Evolutionary conservation across 1,140 invertebrate genomes (phyloP).

Genomic region (Achroia grisella): DNA sequence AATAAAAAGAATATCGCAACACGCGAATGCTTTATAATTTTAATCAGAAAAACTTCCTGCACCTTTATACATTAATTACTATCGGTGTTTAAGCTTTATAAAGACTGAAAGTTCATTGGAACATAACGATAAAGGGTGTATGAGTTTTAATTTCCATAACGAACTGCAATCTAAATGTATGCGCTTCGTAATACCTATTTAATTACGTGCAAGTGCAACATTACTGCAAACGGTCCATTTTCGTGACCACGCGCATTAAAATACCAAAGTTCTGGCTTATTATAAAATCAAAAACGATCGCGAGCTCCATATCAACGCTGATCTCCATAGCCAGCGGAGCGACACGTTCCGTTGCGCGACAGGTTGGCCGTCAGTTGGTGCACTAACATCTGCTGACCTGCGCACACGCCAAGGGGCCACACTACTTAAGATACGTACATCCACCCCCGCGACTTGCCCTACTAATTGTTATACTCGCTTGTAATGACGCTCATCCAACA

Average conservation of each 20-base stretch:
- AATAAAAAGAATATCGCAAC: conserved; percentile 42
- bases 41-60: conserved; percentile 37
- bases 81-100: conserved; percentile 13
- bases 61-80: conserved; percentile 14
- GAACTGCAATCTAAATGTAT: no score
- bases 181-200: neutral
- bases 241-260: conserved; percentile 1
- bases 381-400: conserved; percentile 44
- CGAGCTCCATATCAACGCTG: conserved; percentile 34
- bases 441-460: conserved; percentile 60
- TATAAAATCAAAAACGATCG: conserved; percentile 32
- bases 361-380: conserved; percentile 63
- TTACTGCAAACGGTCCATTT: neutral
- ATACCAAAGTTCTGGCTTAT: conserved; percentile 15
- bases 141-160: neutral
- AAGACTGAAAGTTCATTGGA: conserved; percentile 18
- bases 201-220: neutral
- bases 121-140: conserved; percentile 9
- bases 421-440: conserved; percentile 22
- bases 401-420: conserved; percentile 26
- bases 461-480: conserved; percentile 44
- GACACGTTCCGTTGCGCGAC: conserved; percentile 62
- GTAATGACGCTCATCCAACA: conserved; percentile 45
- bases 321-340: conserved; percentile 51
- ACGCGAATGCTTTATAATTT: conserved; percentile 44